phyloP scores from a whole-genome alignment of 2,113 vertebrate genomes.

The Daubentonia madagascariensis region DNA sequence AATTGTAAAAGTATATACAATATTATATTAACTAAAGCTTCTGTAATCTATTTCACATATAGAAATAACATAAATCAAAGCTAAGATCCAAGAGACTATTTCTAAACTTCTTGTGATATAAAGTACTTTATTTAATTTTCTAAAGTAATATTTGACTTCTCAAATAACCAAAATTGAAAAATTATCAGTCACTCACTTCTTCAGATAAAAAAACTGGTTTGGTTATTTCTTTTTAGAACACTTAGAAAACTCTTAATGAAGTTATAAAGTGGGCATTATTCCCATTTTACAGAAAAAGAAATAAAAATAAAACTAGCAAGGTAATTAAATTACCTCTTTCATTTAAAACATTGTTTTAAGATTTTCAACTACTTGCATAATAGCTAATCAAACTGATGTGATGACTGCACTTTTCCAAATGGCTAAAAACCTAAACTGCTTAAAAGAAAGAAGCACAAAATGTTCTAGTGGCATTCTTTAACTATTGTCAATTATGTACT shows the following conservation, averaged over 20 bases:
- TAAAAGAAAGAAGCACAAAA: neutral
- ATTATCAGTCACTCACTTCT: neutral
- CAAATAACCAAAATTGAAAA: conserved; percentile 9
- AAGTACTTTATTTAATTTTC: neutral
- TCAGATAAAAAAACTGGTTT: neutral
- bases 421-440: neutral
- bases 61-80: neutral
- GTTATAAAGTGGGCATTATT: neutral
- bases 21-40: conserved; percentile 9
- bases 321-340: neutral
- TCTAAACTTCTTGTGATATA: neutral
- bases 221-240: neutral
- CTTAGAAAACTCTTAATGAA: neutral
- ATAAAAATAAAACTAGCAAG: neutral
- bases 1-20: neutral
- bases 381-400: neutral
- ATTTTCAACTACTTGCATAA: neutral
- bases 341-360: neutral
- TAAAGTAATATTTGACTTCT: neutral
- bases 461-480: neutral
- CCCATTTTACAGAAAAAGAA: neutral
- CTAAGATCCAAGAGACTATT: neutral
- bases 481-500: neutral
- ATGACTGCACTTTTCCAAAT: neutral
- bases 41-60: neutral